These are phyloP conservation scores for Puntigrus tetrazona DNA, from an alignment of 2,113 vertebrate genomes.

Conservation along the genomic window DNA sequence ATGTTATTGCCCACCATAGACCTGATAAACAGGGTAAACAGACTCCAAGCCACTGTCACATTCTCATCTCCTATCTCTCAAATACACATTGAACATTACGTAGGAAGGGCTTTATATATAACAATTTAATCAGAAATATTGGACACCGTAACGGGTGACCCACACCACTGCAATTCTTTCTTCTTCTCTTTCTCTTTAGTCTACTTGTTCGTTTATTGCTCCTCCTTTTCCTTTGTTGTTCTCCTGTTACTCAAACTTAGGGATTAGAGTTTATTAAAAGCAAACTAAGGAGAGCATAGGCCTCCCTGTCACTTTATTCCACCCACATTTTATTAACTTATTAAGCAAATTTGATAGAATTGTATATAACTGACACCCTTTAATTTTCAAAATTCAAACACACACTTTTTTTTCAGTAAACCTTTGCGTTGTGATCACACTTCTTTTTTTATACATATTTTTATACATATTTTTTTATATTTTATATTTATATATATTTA, in stretches of 20 bases:
- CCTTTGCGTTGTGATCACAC: too few species aligned
- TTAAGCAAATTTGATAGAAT: too few species aligned
- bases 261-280: background rate
- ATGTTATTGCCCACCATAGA: constrained; percentile 47
- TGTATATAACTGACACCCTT: too few species aligned
- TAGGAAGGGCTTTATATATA: constrained; percentile 32
- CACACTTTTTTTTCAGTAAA: background rate
- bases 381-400: too few species aligned
- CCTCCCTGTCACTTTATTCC: too few species aligned
- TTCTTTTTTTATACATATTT: too few species aligned
- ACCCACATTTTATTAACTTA: too few species aligned
- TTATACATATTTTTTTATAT: too few species aligned
- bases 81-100: constrained; percentile 39
- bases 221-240: background rate
- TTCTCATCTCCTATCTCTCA: constrained; percentile 31
- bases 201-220: background rate
- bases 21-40: constrained; percentile 44
- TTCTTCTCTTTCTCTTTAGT: constrained; percentile 9
- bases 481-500: too few species aligned
- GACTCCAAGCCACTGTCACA: constrained; percentile 29
- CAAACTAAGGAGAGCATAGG: background rate
- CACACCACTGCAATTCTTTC: background rate
- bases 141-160: background rate
- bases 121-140: constrained; percentile 22
- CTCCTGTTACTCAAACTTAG: background rate